phyloP scores from a whole-genome alignment of 2,113 vertebrate genomes.

The Anthoscopus minutus region DNA sequence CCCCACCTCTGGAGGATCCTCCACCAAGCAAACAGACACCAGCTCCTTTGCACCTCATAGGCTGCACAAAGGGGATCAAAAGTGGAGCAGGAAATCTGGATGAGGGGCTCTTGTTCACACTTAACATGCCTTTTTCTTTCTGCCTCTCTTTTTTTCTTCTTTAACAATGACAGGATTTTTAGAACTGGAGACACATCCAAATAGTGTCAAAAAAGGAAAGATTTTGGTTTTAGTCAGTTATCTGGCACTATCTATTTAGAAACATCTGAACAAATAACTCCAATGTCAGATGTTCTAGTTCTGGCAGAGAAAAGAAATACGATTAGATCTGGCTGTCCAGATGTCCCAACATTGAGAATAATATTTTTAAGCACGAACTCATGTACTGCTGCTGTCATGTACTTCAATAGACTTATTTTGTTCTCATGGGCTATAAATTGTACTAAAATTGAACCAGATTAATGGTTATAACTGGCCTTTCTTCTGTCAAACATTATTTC shows the following conservation, averaged over 20 bases:
- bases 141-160: neutral
- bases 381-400: constrained; percentile 52
- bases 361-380: constrained; percentile 57
- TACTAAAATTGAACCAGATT: constrained; percentile 46
- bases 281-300: constrained; percentile 33
- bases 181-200: neutral
- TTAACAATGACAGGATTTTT: neutral
- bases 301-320: constrained; percentile 50
- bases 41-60: neutral
- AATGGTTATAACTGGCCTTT: neutral
- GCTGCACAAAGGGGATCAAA: neutral
- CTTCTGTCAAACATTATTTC: constrained; percentile 13
- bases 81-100: neutral
- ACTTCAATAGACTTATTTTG: constrained; percentile 40
- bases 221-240: constrained; percentile 42
- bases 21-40: neutral
- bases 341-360: constrained; percentile 38
- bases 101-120: neutral
- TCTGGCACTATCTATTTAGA: constrained; percentile 44
- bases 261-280: constrained; percentile 35
- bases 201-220: constrained; percentile 34
- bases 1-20: neutral
- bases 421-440: constrained; percentile 36
- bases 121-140: neutral
- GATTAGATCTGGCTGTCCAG: constrained; percentile 56